Percentiles rank a stretch among this genome's conserved stretches.
These are phyloP conservation scores for Drosophila saltans DNA, from an alignment of 1,140 invertebrate species.

Conservation along the genomic window DNA sequence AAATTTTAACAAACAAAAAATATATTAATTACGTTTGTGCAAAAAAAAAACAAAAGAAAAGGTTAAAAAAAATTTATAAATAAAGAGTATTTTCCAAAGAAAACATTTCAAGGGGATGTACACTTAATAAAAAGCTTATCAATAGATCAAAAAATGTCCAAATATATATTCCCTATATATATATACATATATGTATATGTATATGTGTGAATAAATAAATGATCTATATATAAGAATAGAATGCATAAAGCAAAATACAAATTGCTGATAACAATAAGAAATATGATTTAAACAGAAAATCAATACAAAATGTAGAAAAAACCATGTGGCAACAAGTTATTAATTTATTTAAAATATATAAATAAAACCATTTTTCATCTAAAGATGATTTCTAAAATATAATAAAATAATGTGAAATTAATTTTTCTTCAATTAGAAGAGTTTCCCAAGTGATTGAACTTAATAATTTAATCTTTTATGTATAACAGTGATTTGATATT, in stretches of 20 bases:
- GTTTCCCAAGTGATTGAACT: not conserved
- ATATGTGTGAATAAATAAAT: not conserved
- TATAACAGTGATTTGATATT: not conserved
- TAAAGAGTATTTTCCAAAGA: not conserved
- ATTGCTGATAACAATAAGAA: no score
- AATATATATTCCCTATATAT: not conserved
- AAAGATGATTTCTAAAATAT: no score
- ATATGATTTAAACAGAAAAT: no score
- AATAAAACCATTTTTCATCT: no score
- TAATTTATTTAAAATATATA: no score
- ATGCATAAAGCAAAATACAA: not conserved
- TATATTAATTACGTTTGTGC: not conserved
- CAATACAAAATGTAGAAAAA: no score
- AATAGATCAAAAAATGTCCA: not conserved
- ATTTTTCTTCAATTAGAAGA: no score
- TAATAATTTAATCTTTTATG: not conserved
- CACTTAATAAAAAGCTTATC: constrained; percentile 13
- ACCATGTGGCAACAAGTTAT: no score
- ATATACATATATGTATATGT: not conserved
- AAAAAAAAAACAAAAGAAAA: not conserved
- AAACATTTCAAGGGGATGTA: not conserved
- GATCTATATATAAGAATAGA: not conserved
- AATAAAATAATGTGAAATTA: no score
- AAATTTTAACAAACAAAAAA: not conserved
- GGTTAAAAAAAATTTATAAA: not conserved